Percentiles rank a stretch among this genome's conserved stretches.
These are phyloP conservation scores for Aromia moschata DNA, from an alignment of 2,888 invertebrate species.

Conservation along the genomic window DNA sequence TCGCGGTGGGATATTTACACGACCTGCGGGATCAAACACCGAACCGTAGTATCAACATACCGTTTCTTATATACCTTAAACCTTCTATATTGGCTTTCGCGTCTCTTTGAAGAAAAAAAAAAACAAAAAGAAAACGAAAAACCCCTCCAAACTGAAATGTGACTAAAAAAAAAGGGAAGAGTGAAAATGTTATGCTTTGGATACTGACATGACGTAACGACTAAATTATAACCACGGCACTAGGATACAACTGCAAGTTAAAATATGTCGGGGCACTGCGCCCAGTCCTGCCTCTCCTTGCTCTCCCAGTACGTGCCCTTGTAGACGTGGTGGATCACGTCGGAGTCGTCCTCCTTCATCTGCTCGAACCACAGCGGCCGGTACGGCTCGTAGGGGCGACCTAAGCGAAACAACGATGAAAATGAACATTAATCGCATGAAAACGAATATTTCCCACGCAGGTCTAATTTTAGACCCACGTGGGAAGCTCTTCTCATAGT, in stretches of 20 bases:
- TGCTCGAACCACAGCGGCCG: conserved; percentile 92
- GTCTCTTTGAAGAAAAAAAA: too few relatives aligned
- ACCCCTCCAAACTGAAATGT: conserved; percentile 14
- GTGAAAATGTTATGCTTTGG: conserved; percentile 7
- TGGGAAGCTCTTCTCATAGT: too few relatives aligned
- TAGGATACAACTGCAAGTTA: conserved; percentile 57
- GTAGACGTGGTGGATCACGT: conserved; percentile 85
- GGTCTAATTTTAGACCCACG: too few relatives aligned
- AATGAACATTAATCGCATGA: too few relatives aligned
- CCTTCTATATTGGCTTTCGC: too few relatives aligned
- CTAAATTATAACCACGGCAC: conserved; percentile 35
- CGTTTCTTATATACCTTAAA: too few relatives aligned
- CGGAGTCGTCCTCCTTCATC: conserved; percentile 76
- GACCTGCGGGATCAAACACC: too few relatives aligned
- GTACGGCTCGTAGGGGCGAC: conserved; percentile 75
- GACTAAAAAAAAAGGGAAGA: conserved; percentile 9
- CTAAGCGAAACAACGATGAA: too few relatives aligned
- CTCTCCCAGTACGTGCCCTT: conserved; percentile 92
- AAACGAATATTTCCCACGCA: too few relatives aligned
- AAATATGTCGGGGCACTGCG: conserved; percentile 91
- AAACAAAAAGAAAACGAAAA: too few relatives aligned
- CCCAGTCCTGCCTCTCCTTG: conserved; percentile 90
- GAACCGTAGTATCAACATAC: too few relatives aligned
- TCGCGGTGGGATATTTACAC: conserved; percentile 26
- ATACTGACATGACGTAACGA: conserved; percentile 17